Conservation (phyloP, 2,888 invertebrate genomes). For the Drosophila buzzatii region DNA sequence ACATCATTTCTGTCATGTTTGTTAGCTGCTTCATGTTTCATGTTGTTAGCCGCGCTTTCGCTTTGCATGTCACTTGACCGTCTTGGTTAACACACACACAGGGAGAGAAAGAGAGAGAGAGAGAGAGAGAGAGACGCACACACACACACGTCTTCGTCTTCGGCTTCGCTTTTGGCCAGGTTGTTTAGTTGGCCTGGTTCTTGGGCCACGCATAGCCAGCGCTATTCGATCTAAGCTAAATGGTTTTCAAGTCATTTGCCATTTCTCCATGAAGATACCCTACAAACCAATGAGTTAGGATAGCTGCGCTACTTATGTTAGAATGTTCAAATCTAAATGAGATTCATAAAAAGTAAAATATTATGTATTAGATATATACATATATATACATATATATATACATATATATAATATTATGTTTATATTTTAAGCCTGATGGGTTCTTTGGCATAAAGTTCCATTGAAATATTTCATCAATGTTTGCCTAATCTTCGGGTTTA, state of each 20-base stretch:
- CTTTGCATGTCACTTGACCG: constrained; percentile 70
- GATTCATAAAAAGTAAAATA: neutral
- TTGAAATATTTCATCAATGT: neutral
- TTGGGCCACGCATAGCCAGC: constrained; percentile 40
- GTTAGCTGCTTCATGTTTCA: constrained; percentile 22
- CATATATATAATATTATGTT: too few species aligned
- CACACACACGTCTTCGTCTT: constrained; percentile 9
- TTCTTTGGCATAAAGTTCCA: neutral
- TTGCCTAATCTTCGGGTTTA: too few species aligned
- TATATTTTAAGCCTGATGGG: neutral
- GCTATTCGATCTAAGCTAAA: constrained; percentile 17
- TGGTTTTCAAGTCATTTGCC: constrained; percentile 46
- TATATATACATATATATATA: too few species aligned
- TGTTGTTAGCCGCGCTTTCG: constrained; percentile 53
- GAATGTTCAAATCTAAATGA: neutral
- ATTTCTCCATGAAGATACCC: constrained; percentile 36
- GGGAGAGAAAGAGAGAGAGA: neutral
- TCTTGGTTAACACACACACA: constrained; percentile 48
- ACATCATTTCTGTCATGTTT: constrained; percentile 73
- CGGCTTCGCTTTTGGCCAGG: constrained; percentile 38
- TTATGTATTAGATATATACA: too few species aligned
- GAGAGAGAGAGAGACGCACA: neutral
- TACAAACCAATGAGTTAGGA: neutral
- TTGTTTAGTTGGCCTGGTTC: constrained; percentile 33
- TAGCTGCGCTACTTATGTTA: neutral